Evolutionary conservation across 2,113 vertebrate species (phyloP).

Genomic region (Phrynocephalus versicolor): DNA sequence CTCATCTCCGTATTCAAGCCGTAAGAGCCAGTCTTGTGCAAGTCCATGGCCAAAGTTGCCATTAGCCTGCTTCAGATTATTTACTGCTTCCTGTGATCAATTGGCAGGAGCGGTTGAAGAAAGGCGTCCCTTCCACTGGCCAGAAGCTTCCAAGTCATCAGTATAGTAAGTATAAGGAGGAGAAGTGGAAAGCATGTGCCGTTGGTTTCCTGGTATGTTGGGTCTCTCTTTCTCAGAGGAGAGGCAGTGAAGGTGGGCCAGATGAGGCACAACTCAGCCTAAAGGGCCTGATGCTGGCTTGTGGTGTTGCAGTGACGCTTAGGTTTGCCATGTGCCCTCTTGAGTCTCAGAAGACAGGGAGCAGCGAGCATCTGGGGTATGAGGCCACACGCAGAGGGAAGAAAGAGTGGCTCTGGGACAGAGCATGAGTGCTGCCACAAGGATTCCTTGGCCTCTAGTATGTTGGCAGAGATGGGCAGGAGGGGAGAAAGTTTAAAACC

Average conservation of each 20-base stretch:
- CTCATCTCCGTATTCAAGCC: too few relatives aligned
- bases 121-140: slow-evolving; percentile 80
- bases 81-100: slow-evolving; percentile 30
- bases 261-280: too few relatives aligned
- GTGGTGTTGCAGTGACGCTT: background rate
- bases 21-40: background rate
- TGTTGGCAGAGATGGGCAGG: background rate
- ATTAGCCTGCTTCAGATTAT: background rate
- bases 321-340: background rate
- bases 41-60: background rate
- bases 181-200: too few relatives aligned
- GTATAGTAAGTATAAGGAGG: slow-evolving; percentile 81
- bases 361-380: background rate
- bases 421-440: too few relatives aligned
- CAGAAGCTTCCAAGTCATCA: slow-evolving; percentile 77
- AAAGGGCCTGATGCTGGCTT: background rate
- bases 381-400: too few relatives aligned
- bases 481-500: background rate
- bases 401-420: too few relatives aligned
- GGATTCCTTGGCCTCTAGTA: too few relatives aligned
- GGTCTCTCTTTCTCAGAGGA: background rate
- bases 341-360: background rate
- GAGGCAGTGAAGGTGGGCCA: background rate
- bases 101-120: slow-evolving; percentile 81
- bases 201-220: background rate